A percentile compares a stretch with the other conserved stretches of the same genome.
Conservation (phyloP, 2,888 invertebrate species). For the Villa cingulata region DNA sequence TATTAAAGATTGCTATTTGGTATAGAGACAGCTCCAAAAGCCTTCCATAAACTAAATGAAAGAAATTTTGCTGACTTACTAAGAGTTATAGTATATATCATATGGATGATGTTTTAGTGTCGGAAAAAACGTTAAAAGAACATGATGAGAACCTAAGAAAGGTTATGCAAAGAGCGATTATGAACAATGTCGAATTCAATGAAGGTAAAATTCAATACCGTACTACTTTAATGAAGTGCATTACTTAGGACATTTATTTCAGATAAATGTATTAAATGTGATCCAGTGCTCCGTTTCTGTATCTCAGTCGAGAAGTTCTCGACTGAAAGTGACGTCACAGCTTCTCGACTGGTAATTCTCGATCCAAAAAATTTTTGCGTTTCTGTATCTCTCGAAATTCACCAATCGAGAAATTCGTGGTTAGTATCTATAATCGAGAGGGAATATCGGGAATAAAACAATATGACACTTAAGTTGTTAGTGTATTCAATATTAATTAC, state of each 20-base stretch:
- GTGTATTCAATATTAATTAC: no score
- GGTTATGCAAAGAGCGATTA: conserved; percentile 17
- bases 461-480: no score
- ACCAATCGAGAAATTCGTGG: no score
- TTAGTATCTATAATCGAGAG: no score
- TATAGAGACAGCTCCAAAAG: conserved; percentile 17
- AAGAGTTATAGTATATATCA: conserved; percentile 22
- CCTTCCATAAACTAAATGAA: conserved; percentile 14
- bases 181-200: conserved; percentile 23
- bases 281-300: no score
- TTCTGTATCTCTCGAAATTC: no score
- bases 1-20: conserved; percentile 16
- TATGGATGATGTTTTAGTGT: conserved; percentile 21
- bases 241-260: conserved; percentile 18
- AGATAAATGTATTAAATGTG: conserved; percentile 8
- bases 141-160: conserved; percentile 17
- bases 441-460: no score
- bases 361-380: no score
- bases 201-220: conserved; percentile 19
- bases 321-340: no score
- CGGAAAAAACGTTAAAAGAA: conserved; percentile 8
- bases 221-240: conserved; percentile 16
- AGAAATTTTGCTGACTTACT: conserved; percentile 15
- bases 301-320: no score
- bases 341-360: no score